phyloP scores from a whole-genome alignment of 2,113 vertebrate genomes.

The Arothron firmamentum region DNA sequence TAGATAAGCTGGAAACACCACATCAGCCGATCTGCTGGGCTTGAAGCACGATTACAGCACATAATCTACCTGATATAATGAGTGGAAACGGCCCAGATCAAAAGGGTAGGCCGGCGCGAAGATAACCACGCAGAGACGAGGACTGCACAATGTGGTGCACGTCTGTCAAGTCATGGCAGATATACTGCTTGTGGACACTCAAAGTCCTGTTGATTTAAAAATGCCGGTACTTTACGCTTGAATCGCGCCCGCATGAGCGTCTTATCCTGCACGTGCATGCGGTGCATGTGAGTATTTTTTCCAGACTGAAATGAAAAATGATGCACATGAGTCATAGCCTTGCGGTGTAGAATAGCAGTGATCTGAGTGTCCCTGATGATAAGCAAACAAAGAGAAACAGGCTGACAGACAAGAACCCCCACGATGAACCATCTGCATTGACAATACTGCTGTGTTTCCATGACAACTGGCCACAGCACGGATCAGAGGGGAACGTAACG shows the following conservation, averaged over 20 bases:
- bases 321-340: constrained; percentile 61
- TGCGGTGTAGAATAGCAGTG: constrained; percentile 52
- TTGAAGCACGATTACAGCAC: constrained; percentile 47
- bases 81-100: constrained; percentile 32
- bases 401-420: constrained; percentile 44
- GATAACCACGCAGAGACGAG: constrained; percentile 21
- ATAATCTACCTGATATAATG: constrained; percentile 64
- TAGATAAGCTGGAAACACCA: constrained; percentile 64
- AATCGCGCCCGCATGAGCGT: background rate
- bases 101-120: constrained; percentile 9
- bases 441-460: constrained; percentile 60
- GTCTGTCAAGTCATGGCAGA: constrained; percentile 25
- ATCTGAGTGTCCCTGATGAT: constrained; percentile 54
- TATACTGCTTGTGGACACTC: background rate
- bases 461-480: constrained; percentile 44
- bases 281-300: constrained; percentile 3
- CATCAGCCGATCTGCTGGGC: constrained; percentile 54
- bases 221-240: background rate
- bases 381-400: constrained; percentile 52
- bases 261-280: background rate
- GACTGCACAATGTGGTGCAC: constrained; percentile 2
- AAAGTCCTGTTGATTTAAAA: background rate
- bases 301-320: constrained; percentile 35
- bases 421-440: constrained; percentile 40
- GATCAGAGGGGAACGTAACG: constrained; percentile 43